Percentiles rank a stretch among this genome's conserved stretches.
phyloP scores from a whole-genome alignment of 2,113 vertebrate species.

The Dolichotis patagonum region DNA sequence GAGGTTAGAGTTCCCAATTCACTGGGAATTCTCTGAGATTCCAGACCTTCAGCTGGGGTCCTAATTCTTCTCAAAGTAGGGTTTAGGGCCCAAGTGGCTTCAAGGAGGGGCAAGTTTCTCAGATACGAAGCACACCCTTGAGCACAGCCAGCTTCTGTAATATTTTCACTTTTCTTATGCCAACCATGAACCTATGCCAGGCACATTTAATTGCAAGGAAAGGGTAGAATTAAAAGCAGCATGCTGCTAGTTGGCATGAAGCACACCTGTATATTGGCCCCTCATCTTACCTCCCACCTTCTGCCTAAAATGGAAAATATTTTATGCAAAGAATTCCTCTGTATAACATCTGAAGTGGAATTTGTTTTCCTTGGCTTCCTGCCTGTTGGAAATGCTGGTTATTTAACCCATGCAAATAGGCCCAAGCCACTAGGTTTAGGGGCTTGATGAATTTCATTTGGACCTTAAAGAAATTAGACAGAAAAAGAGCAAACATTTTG shows the following conservation, averaged over 20 bases:
- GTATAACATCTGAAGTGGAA: slow-evolving; percentile 3
- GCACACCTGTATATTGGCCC: neutral
- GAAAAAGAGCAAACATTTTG: neutral
- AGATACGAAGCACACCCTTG: neutral
- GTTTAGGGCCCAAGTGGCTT: fast-evolving
- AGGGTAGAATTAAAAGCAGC: neutral
- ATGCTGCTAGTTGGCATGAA: neutral
- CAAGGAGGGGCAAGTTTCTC: neutral
- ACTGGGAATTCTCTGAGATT: too few species aligned
- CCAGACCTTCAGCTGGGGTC: neutral
- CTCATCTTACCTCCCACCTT: neutral
- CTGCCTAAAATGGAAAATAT: slow-evolving; percentile 26
- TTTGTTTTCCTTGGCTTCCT: slow-evolving; percentile 51
- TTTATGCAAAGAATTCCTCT: neutral
- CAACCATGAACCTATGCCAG: neutral
- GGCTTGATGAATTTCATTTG: neutral
- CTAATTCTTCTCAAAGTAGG: neutral
- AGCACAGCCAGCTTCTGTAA: neutral
- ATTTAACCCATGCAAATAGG: neutral
- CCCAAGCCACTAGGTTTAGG: neutral
- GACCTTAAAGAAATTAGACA: neutral
- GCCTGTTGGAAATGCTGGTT: neutral
- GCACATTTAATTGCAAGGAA: neutral
- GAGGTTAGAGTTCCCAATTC: neutral
- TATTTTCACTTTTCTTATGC: neutral